Conservation (phyloP, 2,113 vertebrate genomes). For the Pomatorhinus ruficollis region DNA sequence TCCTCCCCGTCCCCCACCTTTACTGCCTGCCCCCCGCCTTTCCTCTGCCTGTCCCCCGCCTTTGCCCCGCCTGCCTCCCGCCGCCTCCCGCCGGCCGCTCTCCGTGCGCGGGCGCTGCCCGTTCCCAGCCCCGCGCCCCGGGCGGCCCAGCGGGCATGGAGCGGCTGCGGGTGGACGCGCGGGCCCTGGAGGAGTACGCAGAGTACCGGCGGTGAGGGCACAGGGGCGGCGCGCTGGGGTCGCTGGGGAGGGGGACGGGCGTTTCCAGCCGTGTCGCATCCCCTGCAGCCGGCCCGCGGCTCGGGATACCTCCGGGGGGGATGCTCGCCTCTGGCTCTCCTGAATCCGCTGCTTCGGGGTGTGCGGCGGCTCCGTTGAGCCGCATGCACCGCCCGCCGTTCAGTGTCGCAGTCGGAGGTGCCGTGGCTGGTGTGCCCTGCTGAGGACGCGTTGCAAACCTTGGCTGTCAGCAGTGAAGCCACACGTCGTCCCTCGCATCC, state of each 20-base stretch:
- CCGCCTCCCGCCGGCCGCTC: not conserved
- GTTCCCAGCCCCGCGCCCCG: no score
- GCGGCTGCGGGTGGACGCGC: conserved; percentile 45
- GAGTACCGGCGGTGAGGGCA: conserved; percentile 84
- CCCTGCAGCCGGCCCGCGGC: not conserved
- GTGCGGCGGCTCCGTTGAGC: not conserved
- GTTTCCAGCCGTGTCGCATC: not conserved
- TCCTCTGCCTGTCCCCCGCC: not conserved
- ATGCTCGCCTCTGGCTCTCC: not conserved
- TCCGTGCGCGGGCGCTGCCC: not conserved
- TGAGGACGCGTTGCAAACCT: accelerated
- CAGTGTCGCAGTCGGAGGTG: accelerated
- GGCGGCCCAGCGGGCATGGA: conserved; percentile 46
- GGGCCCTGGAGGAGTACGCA: conserved; percentile 81
- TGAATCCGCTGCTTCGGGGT: not conserved
- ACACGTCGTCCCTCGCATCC: accelerated
- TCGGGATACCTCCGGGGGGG: not conserved
- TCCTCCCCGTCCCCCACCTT: not conserved
- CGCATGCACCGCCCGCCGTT: accelerated
- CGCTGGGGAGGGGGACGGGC: not conserved
- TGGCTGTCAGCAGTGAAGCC: not conserved
- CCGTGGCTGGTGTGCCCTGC: accelerated
- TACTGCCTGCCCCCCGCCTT: no score
- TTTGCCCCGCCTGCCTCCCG: not conserved
- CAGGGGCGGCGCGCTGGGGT: not conserved